Percentiles rank a stretch among this genome's conserved stretches.
Conservation (phyloP, 2,113 vertebrate genomes). For the Tretioscincus oriximinensis region DNA sequence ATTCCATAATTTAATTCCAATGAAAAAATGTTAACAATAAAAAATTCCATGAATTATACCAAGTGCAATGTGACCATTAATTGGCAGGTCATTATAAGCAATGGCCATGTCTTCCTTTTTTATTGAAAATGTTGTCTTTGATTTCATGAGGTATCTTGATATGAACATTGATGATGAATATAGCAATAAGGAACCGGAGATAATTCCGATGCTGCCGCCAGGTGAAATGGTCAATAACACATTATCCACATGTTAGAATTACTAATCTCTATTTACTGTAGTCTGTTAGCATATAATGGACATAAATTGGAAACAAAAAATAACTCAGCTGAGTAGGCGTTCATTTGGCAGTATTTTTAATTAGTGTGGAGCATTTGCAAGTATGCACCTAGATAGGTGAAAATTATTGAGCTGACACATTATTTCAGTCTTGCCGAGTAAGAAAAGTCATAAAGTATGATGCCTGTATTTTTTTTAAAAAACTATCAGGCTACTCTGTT, state of each 20-base stretch:
- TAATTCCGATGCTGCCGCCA: conserved; percentile 56
- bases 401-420: conserved; percentile 19
- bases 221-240: conserved; percentile 29
- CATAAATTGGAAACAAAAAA: conserved; percentile 47
- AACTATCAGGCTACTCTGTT: not conserved
- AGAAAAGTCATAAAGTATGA: not conserved
- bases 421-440: not conserved
- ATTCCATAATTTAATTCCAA: not conserved
- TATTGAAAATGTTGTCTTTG: conserved; percentile 29
- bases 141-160: conserved; percentile 59
- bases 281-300: conserved; percentile 42
- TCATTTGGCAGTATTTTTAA: conserved; percentile 52
- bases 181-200: conserved; percentile 48
- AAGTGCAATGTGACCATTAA: conserved; percentile 41
- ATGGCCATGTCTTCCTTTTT: conserved; percentile 31
- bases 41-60: conserved; percentile 59
- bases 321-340: conserved; percentile 49
- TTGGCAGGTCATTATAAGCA: conserved; percentile 57
- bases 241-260: conserved; percentile 34
- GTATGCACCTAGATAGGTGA: conserved; percentile 20
- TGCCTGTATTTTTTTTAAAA: not conserved
- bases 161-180: conserved; percentile 61
- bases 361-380: conserved; percentile 40
- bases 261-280: conserved; percentile 59
- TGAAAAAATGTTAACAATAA: conserved; percentile 17